A percentile compares a stretch with the other conserved stretches of the same genome.
phyloP scores from a whole-genome alignment of 2,888 invertebrate genomes.

The Melikaiella ostensackeni region DNA sequence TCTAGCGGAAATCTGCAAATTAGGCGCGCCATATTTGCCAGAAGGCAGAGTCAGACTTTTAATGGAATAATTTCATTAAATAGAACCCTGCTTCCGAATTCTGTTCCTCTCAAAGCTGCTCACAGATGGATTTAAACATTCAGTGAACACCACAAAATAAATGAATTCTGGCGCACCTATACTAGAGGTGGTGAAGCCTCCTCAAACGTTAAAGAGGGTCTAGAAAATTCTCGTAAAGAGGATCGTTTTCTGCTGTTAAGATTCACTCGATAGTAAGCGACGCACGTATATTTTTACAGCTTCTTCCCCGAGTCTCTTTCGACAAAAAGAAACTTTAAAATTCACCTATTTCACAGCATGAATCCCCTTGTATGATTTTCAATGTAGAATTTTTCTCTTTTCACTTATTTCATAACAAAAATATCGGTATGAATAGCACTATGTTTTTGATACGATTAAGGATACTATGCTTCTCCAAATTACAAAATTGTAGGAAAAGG shows the following conservation, averaged over 20 bases:
- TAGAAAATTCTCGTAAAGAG: constrained; percentile 42
- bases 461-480: too few species aligned
- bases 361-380: neutral
- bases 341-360: neutral
- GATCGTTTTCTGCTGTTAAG: constrained; percentile 38
- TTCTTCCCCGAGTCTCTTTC: neutral
- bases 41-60: constrained; percentile 1
- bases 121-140: constrained; percentile 29
- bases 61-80: constrained; percentile 27
- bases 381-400: too few species aligned
- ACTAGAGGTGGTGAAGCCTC: constrained; percentile 22
- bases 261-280: constrained; percentile 34
- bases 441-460: too few species aligned
- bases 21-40: neutral
- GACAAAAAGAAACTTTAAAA: neutral
- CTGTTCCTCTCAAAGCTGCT: constrained; percentile 21
- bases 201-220: constrained; percentile 42
- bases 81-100: constrained; percentile 12
- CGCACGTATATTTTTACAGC: constrained; percentile 7
- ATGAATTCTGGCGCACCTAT: constrained; percentile 21
- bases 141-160: constrained; percentile 34
- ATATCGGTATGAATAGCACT: too few species aligned
- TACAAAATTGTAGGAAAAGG: too few species aligned
- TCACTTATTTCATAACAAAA: too few species aligned
- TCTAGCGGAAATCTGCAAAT: neutral